phyloP scores from a whole-genome alignment of 2,888 invertebrate species.

The Lamproptera curius region DNA sequence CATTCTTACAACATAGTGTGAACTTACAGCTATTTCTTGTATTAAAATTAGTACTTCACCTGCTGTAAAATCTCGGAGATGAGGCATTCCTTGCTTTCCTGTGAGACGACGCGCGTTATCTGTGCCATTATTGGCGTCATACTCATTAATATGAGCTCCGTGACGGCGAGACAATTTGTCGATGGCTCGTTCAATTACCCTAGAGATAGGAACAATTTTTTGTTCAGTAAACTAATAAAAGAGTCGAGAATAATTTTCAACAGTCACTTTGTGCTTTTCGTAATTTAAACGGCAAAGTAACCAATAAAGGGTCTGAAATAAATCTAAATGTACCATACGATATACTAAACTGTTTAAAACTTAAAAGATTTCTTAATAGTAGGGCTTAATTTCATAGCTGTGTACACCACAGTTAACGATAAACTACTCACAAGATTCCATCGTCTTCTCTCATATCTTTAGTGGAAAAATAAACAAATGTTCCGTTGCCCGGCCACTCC shows the following conservation, averaged over 20 bases:
- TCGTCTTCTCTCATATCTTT: conserved; percentile 90
- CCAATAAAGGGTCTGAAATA: no score
- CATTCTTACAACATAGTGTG: no score
- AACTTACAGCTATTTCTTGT: no score
- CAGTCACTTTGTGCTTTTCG: no score
- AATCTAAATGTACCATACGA: no score
- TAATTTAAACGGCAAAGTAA: no score
- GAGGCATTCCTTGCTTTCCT: conserved; percentile 95
- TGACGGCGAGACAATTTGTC: conserved; percentile 94
- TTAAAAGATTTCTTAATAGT: no score
- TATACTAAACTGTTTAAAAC: no score
- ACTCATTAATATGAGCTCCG: conserved; percentile 94
- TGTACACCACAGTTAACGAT: neutral
- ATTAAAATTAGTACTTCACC: conserved; percentile 46
- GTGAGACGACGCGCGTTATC: conserved; percentile 96
- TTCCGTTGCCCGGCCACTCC: conserved; percentile 95
- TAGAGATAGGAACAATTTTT: no score
- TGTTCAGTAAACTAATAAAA: no score
- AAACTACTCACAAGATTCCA: conserved; percentile 79
- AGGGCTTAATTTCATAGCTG: no score
- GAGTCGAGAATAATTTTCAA: no score
- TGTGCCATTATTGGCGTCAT: conserved; percentile 95
- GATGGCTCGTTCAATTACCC: conserved; percentile 95
- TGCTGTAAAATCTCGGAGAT: conserved; percentile 95
- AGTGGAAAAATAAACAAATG: conserved; percentile 94